Percentiles rank a stretch among this genome's conserved stretches.
phyloP scores from a whole-genome alignment of 2,888 invertebrate species.

The Camponotus fellah region DNA sequence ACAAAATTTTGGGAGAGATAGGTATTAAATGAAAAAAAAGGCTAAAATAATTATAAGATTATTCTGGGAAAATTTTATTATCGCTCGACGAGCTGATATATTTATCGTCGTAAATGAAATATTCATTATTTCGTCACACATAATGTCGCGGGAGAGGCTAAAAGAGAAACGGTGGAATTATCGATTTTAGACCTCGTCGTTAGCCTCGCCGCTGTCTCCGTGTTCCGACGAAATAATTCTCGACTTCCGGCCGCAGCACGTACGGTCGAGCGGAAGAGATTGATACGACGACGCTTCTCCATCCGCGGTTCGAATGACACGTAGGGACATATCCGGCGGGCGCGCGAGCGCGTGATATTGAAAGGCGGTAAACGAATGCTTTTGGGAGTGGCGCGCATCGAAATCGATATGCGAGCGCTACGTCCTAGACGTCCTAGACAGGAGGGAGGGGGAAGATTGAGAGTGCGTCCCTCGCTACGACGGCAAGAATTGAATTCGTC shows the following conservation, averaged over 20 bases:
- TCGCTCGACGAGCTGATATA: neutral
- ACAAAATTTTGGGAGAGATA: neutral
- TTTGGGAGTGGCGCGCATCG: slow-evolving; percentile 55
- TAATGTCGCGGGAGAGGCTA: neutral
- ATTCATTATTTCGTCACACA: neutral
- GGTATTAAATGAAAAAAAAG: no score
- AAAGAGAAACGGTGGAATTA: neutral
- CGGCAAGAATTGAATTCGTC: slow-evolving; percentile 70
- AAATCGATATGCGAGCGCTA: slow-evolving; percentile 72
- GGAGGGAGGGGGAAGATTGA: slow-evolving; percentile 63
- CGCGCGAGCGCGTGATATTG: slow-evolving; percentile 64
- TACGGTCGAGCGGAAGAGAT: slow-evolving; percentile 54
- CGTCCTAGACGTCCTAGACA: slow-evolving; percentile 26
- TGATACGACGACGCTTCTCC: slow-evolving; percentile 55
- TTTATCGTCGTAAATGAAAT: neutral
- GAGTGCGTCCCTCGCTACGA: slow-evolving; percentile 65
- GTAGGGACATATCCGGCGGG: slow-evolving; percentile 16
- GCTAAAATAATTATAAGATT: neutral
- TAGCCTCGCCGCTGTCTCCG: neutral
- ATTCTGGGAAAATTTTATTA: neutral
- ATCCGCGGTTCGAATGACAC: slow-evolving; percentile 35
- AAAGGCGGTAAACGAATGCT: slow-evolving; percentile 65
- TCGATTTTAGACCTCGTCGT: neutral
- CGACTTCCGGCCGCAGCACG: slow-evolving; percentile 35
- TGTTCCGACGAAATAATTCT: slow-evolving; percentile 20